A percentile compares a stretch with the other conserved stretches of the same genome.
Evolutionary conservation across 2,888 invertebrate species (phyloP).

Genomic region (Trissolcus japonicus): DNA sequence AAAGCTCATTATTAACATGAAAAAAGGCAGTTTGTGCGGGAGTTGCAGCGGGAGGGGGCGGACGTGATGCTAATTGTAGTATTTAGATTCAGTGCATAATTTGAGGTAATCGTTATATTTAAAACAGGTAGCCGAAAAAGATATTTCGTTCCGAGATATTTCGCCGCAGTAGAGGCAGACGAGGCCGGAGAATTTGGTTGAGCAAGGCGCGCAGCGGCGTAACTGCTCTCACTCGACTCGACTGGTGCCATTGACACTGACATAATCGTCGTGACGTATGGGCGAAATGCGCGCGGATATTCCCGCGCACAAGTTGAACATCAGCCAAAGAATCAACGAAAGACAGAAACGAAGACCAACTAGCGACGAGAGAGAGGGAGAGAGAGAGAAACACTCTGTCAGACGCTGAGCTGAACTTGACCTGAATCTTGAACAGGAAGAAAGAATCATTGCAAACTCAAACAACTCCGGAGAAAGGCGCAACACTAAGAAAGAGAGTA

Average conservation of each 20-base stretch:
- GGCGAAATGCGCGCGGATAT: conserved; percentile 63
- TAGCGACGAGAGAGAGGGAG: conserved; percentile 44
- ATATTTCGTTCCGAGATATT: conserved; percentile 41
- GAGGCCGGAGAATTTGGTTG: conserved; percentile 68
- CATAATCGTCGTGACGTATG: conserved; percentile 67
- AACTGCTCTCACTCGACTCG: conserved; percentile 62
- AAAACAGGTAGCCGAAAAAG: conserved; percentile 51
- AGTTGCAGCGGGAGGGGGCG: too few relatives aligned
- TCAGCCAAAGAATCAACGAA: conserved; percentile 36
- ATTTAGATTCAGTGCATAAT: conserved; percentile 43
- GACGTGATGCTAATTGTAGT: too few relatives aligned
- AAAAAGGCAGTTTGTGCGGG: conserved; percentile 1
- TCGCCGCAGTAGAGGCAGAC: conserved; percentile 48
- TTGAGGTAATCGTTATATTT: conserved; percentile 57
- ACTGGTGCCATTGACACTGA: conserved; percentile 73
- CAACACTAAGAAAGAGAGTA: conserved; percentile 62
- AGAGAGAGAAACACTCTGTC: conserved; percentile 34
- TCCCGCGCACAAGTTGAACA: conserved; percentile 63
- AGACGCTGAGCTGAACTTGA: conserved; percentile 57
- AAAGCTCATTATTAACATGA: conserved; percentile 10
- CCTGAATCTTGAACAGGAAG: conserved; percentile 56
- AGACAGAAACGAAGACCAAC: conserved; percentile 57
- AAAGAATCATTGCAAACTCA: conserved; percentile 60
- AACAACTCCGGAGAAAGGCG: conserved; percentile 62
- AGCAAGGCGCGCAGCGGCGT: conserved; percentile 65